Evolutionary conservation across 2,113 vertebrate species (phyloP).

Genomic region (Ageneiosus marmoratus): DNA sequence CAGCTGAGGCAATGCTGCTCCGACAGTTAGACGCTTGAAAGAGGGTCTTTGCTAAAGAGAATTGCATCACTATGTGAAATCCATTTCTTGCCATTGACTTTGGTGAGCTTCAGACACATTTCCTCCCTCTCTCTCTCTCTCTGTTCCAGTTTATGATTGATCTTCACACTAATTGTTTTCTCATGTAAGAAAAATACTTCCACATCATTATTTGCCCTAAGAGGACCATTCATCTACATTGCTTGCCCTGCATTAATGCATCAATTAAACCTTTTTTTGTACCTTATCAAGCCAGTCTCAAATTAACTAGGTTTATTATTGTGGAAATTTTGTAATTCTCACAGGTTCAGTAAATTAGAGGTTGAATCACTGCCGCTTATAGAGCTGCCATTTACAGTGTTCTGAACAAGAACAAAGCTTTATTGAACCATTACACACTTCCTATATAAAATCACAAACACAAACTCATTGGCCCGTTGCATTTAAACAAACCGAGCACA

Average conservation of each 20-base stretch:
- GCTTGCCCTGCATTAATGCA: conserved; percentile 11
- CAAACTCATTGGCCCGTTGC: conserved; percentile 19
- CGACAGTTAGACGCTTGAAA: conserved; percentile 41
- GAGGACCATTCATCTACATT: conserved; percentile 25
- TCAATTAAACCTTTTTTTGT: conserved; percentile 15
- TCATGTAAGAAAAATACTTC: conserved; percentile 47
- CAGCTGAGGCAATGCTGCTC: conserved; percentile 32
- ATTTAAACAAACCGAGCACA: conserved; percentile 37
- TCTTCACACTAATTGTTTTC: conserved; percentile 29
- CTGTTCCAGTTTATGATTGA: conserved; percentile 27
- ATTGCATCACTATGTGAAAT: conserved; percentile 5
- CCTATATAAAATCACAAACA: conserved; percentile 34
- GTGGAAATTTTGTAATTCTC: conserved; percentile 35
- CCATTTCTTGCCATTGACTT: conserved; percentile 31
- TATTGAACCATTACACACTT: neutral
- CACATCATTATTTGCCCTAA: conserved; percentile 38
- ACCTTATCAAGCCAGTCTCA: conserved; percentile 8
- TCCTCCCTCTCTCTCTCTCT: neutral
- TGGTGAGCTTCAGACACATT: neutral
- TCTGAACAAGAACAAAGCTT: conserved; percentile 8
- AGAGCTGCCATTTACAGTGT: conserved; percentile 5
- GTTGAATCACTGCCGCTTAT: conserved; percentile 26
- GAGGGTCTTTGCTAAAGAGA: neutral
- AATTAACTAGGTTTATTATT: conserved; percentile 21
- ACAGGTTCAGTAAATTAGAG: conserved; percentile 33